These are phyloP conservation scores for Lasioglossum marginatum DNA, from an alignment of 2,888 invertebrate genomes.

Conservation along the genomic window DNA sequence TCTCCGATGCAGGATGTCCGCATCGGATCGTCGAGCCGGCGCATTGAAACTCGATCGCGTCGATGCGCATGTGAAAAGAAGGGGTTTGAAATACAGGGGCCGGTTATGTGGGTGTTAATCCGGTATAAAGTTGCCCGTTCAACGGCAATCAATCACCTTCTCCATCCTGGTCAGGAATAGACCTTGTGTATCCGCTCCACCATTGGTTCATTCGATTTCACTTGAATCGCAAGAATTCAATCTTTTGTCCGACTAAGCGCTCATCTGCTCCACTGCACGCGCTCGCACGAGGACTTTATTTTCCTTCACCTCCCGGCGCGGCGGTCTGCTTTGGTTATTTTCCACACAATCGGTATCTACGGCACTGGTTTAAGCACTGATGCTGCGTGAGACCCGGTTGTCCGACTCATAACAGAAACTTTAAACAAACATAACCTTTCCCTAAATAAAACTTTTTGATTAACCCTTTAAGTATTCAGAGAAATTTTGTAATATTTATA, in stretches of 20 bases:
- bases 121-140: constrained; percentile 1
- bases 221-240: neutral
- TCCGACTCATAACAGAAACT: too few relatives aligned
- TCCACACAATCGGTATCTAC: neutral
- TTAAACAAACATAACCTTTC: neutral
- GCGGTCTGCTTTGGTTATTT: neutral
- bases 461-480: too few relatives aligned
- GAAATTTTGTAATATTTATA: too few relatives aligned
- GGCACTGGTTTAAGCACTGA: neutral
- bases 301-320: neutral
- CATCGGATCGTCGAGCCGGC: constrained; percentile 7
- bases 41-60: constrained; percentile 9
- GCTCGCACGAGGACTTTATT: neutral
- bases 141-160: neutral
- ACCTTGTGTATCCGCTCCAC: neutral
- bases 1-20: neutral
- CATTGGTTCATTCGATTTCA: neutral
- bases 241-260: neutral
- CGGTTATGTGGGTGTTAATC: neutral
- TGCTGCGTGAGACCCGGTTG: neutral
- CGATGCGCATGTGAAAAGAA: neutral
- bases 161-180: neutral
- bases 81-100: neutral
- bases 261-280: neutral
- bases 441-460: too few relatives aligned